These are phyloP conservation scores for Poecilia latipinna DNA, from an alignment of 2,113 vertebrate genomes.

Conservation along the genomic window DNA sequence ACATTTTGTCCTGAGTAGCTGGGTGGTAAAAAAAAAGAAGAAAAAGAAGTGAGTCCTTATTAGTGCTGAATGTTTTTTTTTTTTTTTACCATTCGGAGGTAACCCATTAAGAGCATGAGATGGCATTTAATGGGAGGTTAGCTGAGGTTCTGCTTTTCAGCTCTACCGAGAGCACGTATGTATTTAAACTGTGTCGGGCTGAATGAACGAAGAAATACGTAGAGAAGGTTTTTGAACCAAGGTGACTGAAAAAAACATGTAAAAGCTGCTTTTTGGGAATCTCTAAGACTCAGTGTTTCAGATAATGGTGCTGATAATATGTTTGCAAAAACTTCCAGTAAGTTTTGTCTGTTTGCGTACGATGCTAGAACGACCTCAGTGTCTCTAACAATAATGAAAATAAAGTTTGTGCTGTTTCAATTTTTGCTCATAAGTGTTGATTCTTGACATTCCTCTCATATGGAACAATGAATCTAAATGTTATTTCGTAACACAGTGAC, in stretches of 20 bases:
- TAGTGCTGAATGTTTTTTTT: background rate
- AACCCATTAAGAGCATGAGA: constrained; percentile 5
- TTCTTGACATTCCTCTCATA: no score
- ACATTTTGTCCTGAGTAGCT: constrained; percentile 30
- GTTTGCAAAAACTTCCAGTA: no score
- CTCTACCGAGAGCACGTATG: background rate
- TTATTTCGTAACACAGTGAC: no score
- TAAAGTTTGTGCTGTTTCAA: no score
- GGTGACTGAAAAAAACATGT: constrained; percentile 6
- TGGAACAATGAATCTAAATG: no score
- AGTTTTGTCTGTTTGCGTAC: no score
- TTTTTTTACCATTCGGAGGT: background rate
- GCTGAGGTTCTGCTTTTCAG: constrained; percentile 1
- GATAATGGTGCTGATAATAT: background rate
- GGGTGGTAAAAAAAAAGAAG: constrained; percentile 10
- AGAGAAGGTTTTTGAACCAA: background rate
- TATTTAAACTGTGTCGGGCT: constrained; percentile 4
- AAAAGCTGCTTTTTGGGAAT: background rate
- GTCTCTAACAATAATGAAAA: no score
- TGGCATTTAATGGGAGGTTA: constrained; percentile 16
- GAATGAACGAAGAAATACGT: background rate
- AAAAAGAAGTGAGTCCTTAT: constrained; percentile 18
- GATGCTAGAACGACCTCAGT: no score
- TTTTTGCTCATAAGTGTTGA: no score
- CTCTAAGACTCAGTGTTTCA: background rate